phyloP scores from a whole-genome alignment of 2,797 vertebrate genomes.

The Acanthis flammea region DNA sequence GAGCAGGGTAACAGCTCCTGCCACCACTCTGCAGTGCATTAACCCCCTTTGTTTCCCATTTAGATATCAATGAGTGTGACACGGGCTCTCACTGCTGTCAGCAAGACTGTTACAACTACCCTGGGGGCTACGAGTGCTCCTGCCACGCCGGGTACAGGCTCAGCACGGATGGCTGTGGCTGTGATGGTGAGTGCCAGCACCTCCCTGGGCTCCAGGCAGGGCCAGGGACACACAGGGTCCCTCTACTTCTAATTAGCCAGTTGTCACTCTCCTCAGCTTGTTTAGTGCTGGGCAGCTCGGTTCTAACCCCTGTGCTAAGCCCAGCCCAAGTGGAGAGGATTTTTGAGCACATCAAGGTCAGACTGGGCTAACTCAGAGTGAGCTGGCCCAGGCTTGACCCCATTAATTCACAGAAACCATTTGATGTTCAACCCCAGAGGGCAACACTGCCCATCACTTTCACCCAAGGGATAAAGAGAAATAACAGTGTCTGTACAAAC shows the following conservation, averaged over 20 bases:
- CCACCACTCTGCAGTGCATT: background rate
- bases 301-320: rapidly evolving
- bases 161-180: constrained; percentile 84
- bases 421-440: background rate
- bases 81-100: constrained; percentile 84
- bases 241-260: rapidly evolving
- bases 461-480: background rate
- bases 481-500: background rate
- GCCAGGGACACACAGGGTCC: rapidly evolving
- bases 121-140: constrained; percentile 94
- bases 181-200: constrained; percentile 80
- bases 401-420: background rate
- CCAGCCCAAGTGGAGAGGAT: background rate
- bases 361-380: rapidly evolving
- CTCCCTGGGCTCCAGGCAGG: background rate
- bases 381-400: background rate
- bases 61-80: constrained; percentile 89
- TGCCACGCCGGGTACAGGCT: constrained; percentile 88
- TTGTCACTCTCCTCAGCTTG: rapidly evolving
- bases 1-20: background rate
- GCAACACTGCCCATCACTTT: background rate
- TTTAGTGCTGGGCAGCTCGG: background rate
- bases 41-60: background rate
- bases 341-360: background rate
- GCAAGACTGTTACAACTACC: constrained; percentile 90